Evolutionary conservation across 2,797 vertebrate genomes (phyloP), one percentile per base, ranked within the genome.

Genomic region (Acropternis orthonyx): DNA sequence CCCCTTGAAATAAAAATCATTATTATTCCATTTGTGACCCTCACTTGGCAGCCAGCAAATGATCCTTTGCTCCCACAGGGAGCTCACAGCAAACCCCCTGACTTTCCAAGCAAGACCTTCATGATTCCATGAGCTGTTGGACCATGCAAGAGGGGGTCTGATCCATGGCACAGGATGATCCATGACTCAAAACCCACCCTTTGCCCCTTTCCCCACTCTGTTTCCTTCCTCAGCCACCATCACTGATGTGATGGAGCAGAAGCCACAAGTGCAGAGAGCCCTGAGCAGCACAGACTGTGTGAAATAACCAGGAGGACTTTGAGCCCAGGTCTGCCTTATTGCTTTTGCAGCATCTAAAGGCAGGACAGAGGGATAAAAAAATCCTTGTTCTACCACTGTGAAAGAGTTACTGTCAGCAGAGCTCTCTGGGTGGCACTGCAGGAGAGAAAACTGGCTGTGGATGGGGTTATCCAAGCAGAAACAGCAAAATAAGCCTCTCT

Each of bases 281-380:
- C 65, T 13, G 36, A 82, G 61, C 74, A 46, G 55, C 46, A 22
- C 39, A 20, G 55, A 2, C 30, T 16, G 16, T 12, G 59, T 12
- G 59, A 30, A 69, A 59, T 2, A 66, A 17, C 18, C 85, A 69
- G 46, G 34, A 65, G 74, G 58, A 43, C 58, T 75, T 39, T 12
- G 78, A 89, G 51, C 28, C 36, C 21, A 0, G 0, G 2, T 8
- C 43, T n/a, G 23, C 2, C 49, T 58, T 18, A 36, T 34, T 4
- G 37, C 32, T 52, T 68, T 37, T 41, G 26, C 34, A 71, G 67
- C 39, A 22, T 49, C 36, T 59, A 20, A 82, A 71, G 22, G 44
- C 7, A 46, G 28, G 22, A 59, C 19, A 77, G 68, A 69, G 63
- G 41, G 7, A 9, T 6, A 14, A 58, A 73, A 10, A 32, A 22